phyloP scores from a whole-genome alignment of 64 coral and sea anemone genomes.

The Stichodactyla mertensii region DNA sequence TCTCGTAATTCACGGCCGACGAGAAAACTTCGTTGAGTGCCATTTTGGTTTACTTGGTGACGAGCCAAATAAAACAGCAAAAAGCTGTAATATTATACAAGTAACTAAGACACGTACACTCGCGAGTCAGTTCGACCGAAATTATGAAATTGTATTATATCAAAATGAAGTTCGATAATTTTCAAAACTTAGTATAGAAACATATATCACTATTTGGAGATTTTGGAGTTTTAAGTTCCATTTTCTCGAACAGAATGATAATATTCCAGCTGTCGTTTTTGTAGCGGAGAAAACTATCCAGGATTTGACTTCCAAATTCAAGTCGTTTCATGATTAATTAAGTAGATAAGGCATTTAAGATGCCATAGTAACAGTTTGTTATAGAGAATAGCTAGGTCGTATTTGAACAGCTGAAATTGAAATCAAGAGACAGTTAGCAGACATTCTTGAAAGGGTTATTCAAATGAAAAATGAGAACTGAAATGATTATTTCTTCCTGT shows the following conservation, averaged over 20 bases:
- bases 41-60: background rate
- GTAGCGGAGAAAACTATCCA: background rate
- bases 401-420: background rate
- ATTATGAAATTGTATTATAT: background rate
- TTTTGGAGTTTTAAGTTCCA: background rate
- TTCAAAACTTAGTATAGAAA: background rate
- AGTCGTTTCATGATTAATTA: slow-evolving; percentile 14
- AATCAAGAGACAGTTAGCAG: background rate
- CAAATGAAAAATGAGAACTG: too few relatives aligned
- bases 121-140: background rate
- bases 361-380: slow-evolving; percentile 12
- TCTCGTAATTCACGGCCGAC: background rate
- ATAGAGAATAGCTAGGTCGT: background rate
- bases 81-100: background rate
- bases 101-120: background rate
- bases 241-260: too few relatives aligned
- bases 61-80: background rate
- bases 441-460: background rate
- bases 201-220: background rate
- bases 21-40: background rate
- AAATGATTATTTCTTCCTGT: too few relatives aligned
- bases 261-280: background rate
- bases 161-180: background rate
- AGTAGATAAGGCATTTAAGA: slow-evolving; percentile 4
- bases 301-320: slow-evolving; percentile 15